Conservation (phyloP, 1,140 invertebrate species). For the Drosophila pectinifera region DNA sequence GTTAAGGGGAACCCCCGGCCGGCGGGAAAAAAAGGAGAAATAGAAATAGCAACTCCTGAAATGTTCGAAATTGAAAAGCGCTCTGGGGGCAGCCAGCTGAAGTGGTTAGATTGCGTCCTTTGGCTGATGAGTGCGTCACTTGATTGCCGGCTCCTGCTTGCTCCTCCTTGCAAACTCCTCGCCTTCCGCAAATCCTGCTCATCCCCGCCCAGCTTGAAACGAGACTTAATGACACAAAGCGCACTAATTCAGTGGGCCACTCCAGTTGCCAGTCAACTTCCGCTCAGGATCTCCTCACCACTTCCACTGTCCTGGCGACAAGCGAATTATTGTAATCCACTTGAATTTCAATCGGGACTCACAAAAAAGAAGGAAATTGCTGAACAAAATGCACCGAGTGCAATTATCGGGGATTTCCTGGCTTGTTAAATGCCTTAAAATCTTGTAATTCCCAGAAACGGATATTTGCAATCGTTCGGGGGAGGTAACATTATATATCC, state of each 20-base stretch:
- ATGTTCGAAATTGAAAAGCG: conserved; percentile 70
- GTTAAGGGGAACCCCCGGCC: conserved; percentile 12
- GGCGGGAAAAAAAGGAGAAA: conserved; percentile 37
- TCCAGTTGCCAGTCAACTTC: conserved; percentile 14
- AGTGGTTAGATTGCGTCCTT: conserved; percentile 39
- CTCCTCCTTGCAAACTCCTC: conserved; percentile 7
- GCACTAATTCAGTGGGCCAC: conserved; percentile 66
- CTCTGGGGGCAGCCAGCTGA: conserved; percentile 20
- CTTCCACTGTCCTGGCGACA: conserved; percentile 2
- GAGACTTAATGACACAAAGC: conserved; percentile 79
- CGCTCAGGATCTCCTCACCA: conserved; percentile 12
- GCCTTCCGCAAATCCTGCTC: conserved; percentile 5
- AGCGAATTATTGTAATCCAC: conserved; percentile 77
- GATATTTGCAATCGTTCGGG: not conserved
- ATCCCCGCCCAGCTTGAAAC: conserved; percentile 60
- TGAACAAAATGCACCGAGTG: conserved; percentile 38
- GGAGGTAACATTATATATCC: not conserved
- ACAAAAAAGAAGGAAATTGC: conserved; percentile 13
- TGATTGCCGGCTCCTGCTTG: conserved; percentile 59
- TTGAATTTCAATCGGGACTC: conserved; percentile 61
- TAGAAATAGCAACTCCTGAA: conserved; percentile 54
- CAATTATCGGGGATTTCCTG: conserved; percentile 53
- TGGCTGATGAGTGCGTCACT: conserved; percentile 71
- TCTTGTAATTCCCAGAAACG: conserved; percentile 20
- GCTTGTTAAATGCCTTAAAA: conserved; percentile 16